Evolutionary conservation across 2,797 vertebrate species (phyloP), one percentile per base, ranked within the genome.

Genomic region (Lacerta viridis): DNA sequence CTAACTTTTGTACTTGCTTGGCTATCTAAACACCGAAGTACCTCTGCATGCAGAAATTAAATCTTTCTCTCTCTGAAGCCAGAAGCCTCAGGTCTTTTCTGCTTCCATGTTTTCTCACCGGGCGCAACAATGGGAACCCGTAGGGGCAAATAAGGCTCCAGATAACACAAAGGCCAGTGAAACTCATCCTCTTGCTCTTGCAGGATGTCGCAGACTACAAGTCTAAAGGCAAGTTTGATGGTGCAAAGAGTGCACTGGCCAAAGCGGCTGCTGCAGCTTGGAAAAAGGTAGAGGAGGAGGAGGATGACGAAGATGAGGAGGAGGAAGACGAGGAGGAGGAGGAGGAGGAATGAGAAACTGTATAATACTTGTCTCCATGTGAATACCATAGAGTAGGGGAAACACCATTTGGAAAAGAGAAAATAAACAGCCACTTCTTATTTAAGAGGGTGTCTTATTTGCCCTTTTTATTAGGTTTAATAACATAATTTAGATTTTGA

Each of bases 201-300:
- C 94, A 98, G 98, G 98, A 98, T 94, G 97, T 98, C 87, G 97
- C 98, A 13, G 97, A 98, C 92, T 98, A 97, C 95, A 98, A 98
- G 88, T 97, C 97, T 80, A 98, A 98, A 96, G 98, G 98, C 87
- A 98, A 98, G 93, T 96, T 97, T 91, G 96, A 97, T 89, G 95
- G 96, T 8, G 95, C 97, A 89, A 97, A 97, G 93, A 94, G 95
- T 90, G 96, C 97, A 90, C 96, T 96, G 84, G 97, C 97, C 77
- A 93, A 94, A 93, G 95, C 96, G 74, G 92, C 94, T 88, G 88
- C 84, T 9, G 78, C 88, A 0, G 71, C 78, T 41, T 95, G 97
- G 97, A 98, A 97, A 93, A 95, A 96, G 83, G 95, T 97, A 93
- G 97, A 97, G 92, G 95, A 97, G 88, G 95, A 97, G 23, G 97